Base-by-base conservation (phyloP, 2,113 vertebrate species). In the Engystomops pustulosus region DNA sequence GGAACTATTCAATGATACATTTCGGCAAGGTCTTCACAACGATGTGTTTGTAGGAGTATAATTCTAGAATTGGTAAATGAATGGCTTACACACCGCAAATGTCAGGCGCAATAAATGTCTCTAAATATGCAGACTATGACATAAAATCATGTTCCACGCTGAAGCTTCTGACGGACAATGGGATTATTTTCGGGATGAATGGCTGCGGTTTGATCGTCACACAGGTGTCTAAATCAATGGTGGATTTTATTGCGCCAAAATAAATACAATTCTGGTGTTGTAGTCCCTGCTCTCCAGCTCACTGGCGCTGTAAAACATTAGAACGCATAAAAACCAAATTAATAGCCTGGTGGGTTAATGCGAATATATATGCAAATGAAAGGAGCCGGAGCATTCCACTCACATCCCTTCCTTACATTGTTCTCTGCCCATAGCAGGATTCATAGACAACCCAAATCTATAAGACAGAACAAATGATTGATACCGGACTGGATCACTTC, bases 321-420 rank as follows among this genome's bases (percentile, higher is more conserved):
- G 32, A 34, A 36, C 62, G 4, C 62, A 67, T 67, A 67, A 67
- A 67, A 67, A 30, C 15, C 6, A 67, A 67, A 67, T 67, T 67
- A 67, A 67, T 67, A 67, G 62, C 62, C 62, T 20, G 62, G 62
- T 67, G 62, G 32, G 62, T 67, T 67, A 67, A 67, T 67, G 62
- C 62, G 36, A 67, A 67, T 67, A 67, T 67, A 67, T 36, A 67
- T 67, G 62, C 62, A 67, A 67, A 67, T 67, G 62, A 67, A 67
- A 32, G 36, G 58, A 34, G 62, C 62, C 18, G 18, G 62, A 15
- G 18, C 34, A 8, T 36, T 36, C 15, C 30, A 65, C 60, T 65
- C 62, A 67, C 62, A 67, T 67, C 17, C 7, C 32, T 67, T 9
- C 62, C 32, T 20, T 36, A 36, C 6, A 20, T 67, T 67, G 7